These are phyloP conservation scores for Anguilla anguilla DNA, from an alignment of 2,797 vertebrate species.

Conservation along the genomic window DNA sequence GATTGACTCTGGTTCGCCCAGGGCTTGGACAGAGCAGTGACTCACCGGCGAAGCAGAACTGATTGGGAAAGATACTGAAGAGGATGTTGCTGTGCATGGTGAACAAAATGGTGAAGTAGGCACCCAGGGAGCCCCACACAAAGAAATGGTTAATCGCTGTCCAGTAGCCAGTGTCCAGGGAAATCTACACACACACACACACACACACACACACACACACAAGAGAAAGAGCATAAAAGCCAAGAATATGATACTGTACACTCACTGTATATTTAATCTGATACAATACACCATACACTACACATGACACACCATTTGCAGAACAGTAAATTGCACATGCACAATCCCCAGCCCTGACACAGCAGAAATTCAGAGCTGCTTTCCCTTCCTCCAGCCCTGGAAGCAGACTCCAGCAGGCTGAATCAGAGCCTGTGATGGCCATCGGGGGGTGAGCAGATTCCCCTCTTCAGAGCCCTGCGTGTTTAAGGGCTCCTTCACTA, in stretches of 20 bases:
- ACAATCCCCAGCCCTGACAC: neutral
- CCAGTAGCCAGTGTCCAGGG: conserved; percentile 92
- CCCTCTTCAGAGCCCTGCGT: too few species aligned
- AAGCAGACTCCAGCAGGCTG: neutral
- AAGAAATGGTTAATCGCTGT: conserved; percentile 93
- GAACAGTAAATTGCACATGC: conserved; percentile 3
- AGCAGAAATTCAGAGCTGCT: neutral
- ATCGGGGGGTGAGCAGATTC: too few species aligned
- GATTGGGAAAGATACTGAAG: conserved; percentile 89
- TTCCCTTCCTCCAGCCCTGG: neutral
- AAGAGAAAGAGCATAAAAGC: conserved; percentile 17
- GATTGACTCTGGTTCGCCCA: neutral
- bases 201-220: conserved; percentile 16
- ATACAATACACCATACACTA: neutral
- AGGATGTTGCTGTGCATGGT: conserved; percentile 88
- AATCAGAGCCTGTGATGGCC: neutral
- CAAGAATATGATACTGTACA: neutral
- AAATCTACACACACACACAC: conserved; percentile 72
- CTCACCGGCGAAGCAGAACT: conserved; percentile 93
- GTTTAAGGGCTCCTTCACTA: too few species aligned
- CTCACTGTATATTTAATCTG: neutral
- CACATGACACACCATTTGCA: neutral
- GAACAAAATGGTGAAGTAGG: conserved; percentile 88
- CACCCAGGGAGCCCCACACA: conserved; percentile 89
- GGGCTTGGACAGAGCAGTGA: conserved; percentile 21